Evolutionary conservation across 2,797 vertebrate species (phyloP), one percentile per base, ranked within the genome.

Genomic region (Artibeus jamaicensis): DNA sequence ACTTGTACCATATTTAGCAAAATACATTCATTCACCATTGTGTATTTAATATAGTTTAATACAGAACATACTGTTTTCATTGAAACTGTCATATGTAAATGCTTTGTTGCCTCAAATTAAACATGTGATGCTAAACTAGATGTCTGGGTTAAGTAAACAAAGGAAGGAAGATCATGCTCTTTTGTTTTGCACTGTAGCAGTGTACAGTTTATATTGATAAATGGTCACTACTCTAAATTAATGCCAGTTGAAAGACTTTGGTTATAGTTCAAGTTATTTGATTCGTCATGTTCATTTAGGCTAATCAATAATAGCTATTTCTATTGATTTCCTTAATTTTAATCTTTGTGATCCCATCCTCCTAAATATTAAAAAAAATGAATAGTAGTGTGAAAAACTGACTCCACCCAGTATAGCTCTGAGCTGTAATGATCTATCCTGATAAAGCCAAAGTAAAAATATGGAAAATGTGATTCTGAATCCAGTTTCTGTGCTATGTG

Each of bases 331-430:
- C n/a, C 74, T 78, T 79, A 94, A 22, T 65, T 73, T 95, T 92
- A 90, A 81, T 73, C 24, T 95, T 77, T 85, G 19, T 73, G 46
- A 91, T 46, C 4, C 0, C 83, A n/a, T 55, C 37, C 67, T 91
- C 50, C 87, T 86, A 73, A 95, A 62, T 85, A 96, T 78, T 89
- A 68, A 37, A 93, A 93, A 76, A 73, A 62, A 44, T 78, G 19
- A 53, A 85, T 3, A 78, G 18, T 37, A 83, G 42, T 68, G 16
- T 94, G 53, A 50, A 84, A 90, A 86, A 79, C 34, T 53, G 8
- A 84, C 14, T 71, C 67, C 14, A 50, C 3, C 44, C 3, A 55
- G n/a, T 74, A 88, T 4, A 85, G 26, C 32, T 68, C 42, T 82
- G 71, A 3, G 12, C 22, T 93, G 3, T 77, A 55, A 87, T 78